phyloP scores from a whole-genome alignment of 2,113 vertebrate species.

The Phylloscopus whistleri region DNA sequence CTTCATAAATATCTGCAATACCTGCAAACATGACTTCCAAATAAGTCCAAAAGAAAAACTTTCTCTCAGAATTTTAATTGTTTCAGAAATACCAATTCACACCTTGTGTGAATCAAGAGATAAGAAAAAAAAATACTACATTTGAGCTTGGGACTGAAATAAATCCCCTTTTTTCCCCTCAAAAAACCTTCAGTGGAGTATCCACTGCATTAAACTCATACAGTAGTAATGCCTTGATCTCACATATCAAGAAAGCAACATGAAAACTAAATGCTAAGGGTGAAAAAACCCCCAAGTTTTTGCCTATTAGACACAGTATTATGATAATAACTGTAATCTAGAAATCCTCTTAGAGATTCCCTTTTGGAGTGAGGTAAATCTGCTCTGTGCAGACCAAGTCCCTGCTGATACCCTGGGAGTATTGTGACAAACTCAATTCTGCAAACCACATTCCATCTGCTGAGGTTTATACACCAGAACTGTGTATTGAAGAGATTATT shows the following conservation, averaged over 20 bases:
- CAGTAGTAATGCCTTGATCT: not conserved
- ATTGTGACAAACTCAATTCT: not conserved
- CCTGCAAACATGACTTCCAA: not conserved
- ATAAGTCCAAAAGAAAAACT: not conserved
- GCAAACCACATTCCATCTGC: not conserved
- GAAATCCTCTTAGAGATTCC: not conserved
- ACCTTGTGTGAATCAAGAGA: not conserved
- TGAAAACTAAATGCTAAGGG: not conserved
- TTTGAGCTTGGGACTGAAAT: not conserved
- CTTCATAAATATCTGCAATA: not conserved
- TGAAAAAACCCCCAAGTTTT: not conserved
- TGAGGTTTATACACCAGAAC: not conserved
- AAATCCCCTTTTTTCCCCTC: not conserved
- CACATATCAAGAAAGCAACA: not conserved
- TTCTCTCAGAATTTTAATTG: not conserved
- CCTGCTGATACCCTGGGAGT: not conserved
- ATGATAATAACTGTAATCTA: not conserved
- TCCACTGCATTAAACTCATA: not conserved
- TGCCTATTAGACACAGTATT: not conserved
- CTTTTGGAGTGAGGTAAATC: not conserved
- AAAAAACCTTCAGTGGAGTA: not conserved
- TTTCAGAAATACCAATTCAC: not conserved
- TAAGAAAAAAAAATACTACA: rapidly evolving
- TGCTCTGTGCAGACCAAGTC: not conserved
- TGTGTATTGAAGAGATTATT: not conserved